phyloP scores from a whole-genome alignment of 2,113 vertebrate species.

The Anseranas semipalmata region DNA sequence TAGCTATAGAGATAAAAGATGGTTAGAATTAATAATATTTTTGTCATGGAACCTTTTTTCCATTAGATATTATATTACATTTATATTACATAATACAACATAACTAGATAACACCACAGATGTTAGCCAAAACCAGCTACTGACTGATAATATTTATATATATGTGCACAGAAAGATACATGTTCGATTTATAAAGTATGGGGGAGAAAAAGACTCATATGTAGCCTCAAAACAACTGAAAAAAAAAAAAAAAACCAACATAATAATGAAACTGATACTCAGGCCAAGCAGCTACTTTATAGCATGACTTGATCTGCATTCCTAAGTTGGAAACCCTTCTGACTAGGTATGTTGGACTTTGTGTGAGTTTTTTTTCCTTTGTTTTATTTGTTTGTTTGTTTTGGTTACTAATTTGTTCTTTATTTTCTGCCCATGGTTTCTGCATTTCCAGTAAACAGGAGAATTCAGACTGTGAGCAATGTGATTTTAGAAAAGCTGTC shows the following conservation, averaged over 20 bases:
- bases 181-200: not conserved
- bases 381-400: not conserved
- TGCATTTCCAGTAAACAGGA: not conserved
- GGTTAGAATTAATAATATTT: not conserved
- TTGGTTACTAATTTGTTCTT: not conserved
- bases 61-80: not conserved
- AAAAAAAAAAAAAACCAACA: fast-evolving
- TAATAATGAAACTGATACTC: not conserved
- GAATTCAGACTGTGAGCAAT: not conserved
- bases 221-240: not conserved
- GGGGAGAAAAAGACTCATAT: not conserved
- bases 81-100: not conserved
- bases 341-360: not conserved
- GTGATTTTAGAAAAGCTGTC: not conserved
- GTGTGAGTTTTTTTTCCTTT: not conserved
- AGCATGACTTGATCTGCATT: not conserved
- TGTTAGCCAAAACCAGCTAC: fast-evolving
- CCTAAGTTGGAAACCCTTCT: not conserved
- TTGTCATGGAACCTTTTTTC: not conserved
- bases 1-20: not conserved
- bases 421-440: not conserved
- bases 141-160: not conserved
- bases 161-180: not conserved
- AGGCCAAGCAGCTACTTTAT: not conserved
- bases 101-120: not conserved